A percentile compares a stretch with the other conserved stretches of the same genome.
phyloP scores from a whole-genome alignment of 2,888 invertebrate species.

The Eueremaeus valkanovi region DNA sequence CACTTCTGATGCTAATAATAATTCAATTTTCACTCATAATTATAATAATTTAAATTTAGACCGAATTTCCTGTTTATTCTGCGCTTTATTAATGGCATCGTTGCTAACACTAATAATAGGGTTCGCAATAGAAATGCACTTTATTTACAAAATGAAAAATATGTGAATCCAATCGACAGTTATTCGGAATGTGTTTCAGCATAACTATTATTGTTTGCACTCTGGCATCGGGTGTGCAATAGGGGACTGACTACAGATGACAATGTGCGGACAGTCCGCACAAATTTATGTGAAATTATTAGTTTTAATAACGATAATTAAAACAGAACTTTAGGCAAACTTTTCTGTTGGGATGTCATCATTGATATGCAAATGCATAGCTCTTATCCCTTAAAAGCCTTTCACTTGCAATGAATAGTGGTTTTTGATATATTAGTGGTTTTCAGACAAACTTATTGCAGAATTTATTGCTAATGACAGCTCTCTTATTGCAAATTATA shows the following conservation, averaged over 20 bases:
- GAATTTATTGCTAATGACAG: neutral
- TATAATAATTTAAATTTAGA: slow-evolving; percentile 1
- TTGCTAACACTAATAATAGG: neutral
- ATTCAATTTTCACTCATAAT: neutral
- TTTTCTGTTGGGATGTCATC: too few species aligned
- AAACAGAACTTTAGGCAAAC: too few species aligned
- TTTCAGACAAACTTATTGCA: neutral
- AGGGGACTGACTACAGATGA: too few species aligned
- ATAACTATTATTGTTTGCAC: too few species aligned
- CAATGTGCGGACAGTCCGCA: too few species aligned
- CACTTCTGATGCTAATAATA: neutral
- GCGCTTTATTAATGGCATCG: neutral
- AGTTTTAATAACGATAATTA: too few species aligned
- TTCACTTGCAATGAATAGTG: neutral
- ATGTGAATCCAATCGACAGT: too few species aligned
- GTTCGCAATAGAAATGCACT: neutral
- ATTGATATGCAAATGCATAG: neutral
- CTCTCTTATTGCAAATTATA: neutral
- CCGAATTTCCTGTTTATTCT: slow-evolving; percentile 21
- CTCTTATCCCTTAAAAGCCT: neutral
- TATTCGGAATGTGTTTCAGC: too few species aligned
- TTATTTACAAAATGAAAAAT: neutral
- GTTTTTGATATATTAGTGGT: neutral
- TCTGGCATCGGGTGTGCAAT: too few species aligned
- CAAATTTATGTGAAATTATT: too few species aligned